Evolutionary conservation across 2,113 vertebrate species (phyloP).

Genomic region (Oxyura jamaicensis): DNA sequence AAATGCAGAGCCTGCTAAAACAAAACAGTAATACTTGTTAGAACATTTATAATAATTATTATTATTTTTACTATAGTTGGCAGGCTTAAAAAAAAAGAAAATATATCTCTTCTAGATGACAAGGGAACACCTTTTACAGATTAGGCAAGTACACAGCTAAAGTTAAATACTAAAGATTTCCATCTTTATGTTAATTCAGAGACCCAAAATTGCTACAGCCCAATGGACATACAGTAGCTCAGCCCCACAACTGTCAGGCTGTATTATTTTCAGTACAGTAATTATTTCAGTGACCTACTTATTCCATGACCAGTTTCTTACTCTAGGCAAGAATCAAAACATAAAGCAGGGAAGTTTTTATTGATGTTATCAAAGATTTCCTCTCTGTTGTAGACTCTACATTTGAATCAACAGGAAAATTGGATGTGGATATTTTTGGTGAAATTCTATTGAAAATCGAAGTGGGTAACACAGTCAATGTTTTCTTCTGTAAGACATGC

Average conservation of each 20-base stretch:
- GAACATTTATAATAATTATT: neutral
- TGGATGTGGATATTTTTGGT: neutral
- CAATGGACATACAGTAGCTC: slow-evolving; percentile 58
- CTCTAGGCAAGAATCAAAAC: slow-evolving; percentile 62
- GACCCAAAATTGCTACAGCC: slow-evolving; percentile 31
- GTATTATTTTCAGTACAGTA: slow-evolving; percentile 75
- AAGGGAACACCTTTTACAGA: slow-evolving; percentile 24
- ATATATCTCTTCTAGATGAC: neutral
- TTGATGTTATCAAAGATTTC: slow-evolving; percentile 37
- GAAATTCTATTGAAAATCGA: neutral
- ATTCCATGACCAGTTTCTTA: slow-evolving; percentile 55
- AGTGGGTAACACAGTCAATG: neutral
- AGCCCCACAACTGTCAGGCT: slow-evolving; percentile 73
- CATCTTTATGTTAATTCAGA: slow-evolving; percentile 43
- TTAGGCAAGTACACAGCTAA: slow-evolving; percentile 29
- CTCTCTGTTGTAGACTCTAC: neutral
- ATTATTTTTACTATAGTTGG: neutral
- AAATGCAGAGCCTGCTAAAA: neutral
- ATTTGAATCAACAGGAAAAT: slow-evolving; percentile 21
- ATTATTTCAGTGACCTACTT: slow-evolving; percentile 81
- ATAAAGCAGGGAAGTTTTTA: slow-evolving; percentile 45
- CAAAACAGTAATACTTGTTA: neutral
- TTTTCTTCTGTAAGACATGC: neutral
- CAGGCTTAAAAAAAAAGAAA: neutral
- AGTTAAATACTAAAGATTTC: slow-evolving; percentile 39